Evolutionary conservation across 2,797 vertebrate species (phyloP).

Genomic region (Chelonia mydas): DNA sequence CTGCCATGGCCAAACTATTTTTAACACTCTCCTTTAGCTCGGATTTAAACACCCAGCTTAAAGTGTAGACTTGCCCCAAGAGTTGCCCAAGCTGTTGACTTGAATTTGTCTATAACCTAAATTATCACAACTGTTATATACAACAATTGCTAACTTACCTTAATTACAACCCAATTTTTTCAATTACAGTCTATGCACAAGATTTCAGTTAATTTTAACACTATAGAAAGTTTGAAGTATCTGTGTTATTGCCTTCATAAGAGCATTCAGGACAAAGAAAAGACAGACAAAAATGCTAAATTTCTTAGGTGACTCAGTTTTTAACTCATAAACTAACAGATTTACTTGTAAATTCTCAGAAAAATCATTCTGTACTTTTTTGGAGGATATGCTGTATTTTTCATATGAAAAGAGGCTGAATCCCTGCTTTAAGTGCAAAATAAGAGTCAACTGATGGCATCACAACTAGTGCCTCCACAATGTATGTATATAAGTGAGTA

Average conservation of each 20-base stretch:
- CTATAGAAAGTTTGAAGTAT: neutral
- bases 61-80: neutral
- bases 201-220: neutral
- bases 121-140: neutral
- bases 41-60: neutral
- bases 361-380: neutral
- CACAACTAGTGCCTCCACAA: neutral
- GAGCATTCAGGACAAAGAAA: neutral
- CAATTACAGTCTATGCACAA: neutral
- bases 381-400: neutral
- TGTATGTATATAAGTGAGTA: neutral
- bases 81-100: neutral
- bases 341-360: constrained; percentile 15
- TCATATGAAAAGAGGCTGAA: neutral
- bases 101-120: neutral
- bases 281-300: constrained; percentile 13
- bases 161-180: neutral
- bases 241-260: constrained; percentile 17
- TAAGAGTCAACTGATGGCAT: neutral
- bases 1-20: neutral
- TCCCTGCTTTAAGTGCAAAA: neutral
- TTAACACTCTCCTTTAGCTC: neutral
- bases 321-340: constrained; percentile 13
- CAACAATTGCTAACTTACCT: neutral
- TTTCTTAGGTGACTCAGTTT: constrained; percentile 28